Evolutionary conservation across 2,797 vertebrate genomes (phyloP).

Genomic region (Gila robusta): DNA sequence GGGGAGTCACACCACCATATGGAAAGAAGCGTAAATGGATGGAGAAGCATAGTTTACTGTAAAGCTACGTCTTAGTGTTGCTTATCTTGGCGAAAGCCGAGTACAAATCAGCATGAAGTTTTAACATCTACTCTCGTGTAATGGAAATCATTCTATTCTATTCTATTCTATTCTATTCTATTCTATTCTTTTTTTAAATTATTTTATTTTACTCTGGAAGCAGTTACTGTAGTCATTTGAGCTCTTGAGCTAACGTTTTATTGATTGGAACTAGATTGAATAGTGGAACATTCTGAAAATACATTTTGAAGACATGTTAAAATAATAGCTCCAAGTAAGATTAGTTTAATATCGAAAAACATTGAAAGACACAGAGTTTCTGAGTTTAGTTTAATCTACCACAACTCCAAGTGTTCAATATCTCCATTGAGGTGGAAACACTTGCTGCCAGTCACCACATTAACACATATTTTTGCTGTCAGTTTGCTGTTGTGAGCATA

Average conservation of each 20-base stretch:
- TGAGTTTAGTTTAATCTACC: not conserved
- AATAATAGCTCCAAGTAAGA: not conserved
- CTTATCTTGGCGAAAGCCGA: no score
- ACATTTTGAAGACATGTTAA: not conserved
- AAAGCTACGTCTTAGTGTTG: no score
- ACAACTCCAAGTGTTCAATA: not conserved
- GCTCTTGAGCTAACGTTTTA: not conserved
- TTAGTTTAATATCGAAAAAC: not conserved
- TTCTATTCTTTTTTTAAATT: not conserved
- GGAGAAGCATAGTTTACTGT: no score
- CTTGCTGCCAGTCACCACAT: not conserved
- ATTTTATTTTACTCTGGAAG: not conserved
- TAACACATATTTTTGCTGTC: constrained; percentile 10
- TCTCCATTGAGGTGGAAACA: not conserved
- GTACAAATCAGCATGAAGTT: no score
- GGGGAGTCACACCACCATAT: no score
- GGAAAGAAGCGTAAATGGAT: no score
- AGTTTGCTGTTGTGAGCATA: not conserved
- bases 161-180: accelerated
- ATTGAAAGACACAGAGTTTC: not conserved
- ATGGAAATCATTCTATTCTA: no score
- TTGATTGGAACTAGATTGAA: not conserved
- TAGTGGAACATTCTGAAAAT: not conserved
- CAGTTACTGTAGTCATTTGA: not conserved
- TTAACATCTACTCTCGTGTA: no score